Evolutionary conservation across 2,888 invertebrate species (phyloP), one percentile per base, ranked within the genome.

Genomic region (Lycophotia porphyrea): DNA sequence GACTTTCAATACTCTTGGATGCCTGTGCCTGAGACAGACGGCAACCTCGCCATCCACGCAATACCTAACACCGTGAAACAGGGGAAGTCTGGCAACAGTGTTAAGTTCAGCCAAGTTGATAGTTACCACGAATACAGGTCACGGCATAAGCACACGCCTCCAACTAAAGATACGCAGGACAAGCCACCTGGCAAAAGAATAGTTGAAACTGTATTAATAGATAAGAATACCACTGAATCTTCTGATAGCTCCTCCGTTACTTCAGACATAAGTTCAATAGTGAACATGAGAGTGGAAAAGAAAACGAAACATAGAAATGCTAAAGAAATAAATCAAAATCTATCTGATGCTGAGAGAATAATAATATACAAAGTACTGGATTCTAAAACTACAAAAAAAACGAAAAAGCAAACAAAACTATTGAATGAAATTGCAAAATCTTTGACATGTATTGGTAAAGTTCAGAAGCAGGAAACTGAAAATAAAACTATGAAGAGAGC

Each of bases 101-200:
- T 96, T 0, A 95, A 95, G 80, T 96, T 96, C 74, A 94, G 94
- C 84, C 90, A 93, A 86, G 91, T 93, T 8, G 95, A 96, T 78
- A 95, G 94, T 80, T 96, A 96, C 81, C 96, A 96, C 63, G 96
- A 96, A 85, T 96, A 96, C 81, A 92, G 96, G 67, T 95, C 96
- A 3, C 90, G 94, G 1, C 95, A 96, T 77, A 95, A 94, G 84
- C 96, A 96, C 81, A 96, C 96, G 2, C 96, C 96, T 15, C 96
- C 96, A 0, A 96, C 96, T 27, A 96, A 95, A 88, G 95, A 95
- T 36, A 89, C 87, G 0, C 84, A 79, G 13, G 85, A 90, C 13
- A 88, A 84, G 74, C 72, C 63, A 15, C 71, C 86, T 15, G 91
- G 88, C 67, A 90, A 82, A 78, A 85, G 88, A 69, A 83, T 90